Evolutionary conservation across 2,888 invertebrate genomes (phyloP).

Genomic region (Metacarcinus magister): DNA sequence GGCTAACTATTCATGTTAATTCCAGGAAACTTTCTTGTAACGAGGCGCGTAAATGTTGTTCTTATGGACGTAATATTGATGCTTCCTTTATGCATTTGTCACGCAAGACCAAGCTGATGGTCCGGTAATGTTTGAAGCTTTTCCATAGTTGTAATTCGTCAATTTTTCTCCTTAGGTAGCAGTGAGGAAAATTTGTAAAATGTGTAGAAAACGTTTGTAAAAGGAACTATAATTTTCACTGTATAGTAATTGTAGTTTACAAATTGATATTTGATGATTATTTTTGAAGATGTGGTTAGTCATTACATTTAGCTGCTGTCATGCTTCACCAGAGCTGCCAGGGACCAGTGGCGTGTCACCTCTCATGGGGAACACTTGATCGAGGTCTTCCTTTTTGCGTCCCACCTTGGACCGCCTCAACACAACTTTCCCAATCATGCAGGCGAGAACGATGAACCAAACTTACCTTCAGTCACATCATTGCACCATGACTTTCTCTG

Average conservation of each 20-base stretch:
- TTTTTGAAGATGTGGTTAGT: slow-evolving; percentile 73
- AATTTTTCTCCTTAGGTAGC: slow-evolving; percentile 78
- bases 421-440: slow-evolving; percentile 28
- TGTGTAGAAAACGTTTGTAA: slow-evolving; percentile 77
- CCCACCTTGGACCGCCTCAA: neutral
- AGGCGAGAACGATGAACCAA: slow-evolving; percentile 30
- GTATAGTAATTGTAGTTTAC: slow-evolving; percentile 78
- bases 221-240: slow-evolving; percentile 74
- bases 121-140: slow-evolving; percentile 79
- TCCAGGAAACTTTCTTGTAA: slow-evolving; percentile 71
- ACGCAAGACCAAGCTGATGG: slow-evolving; percentile 72
- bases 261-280: slow-evolving; percentile 70
- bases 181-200: slow-evolving; percentile 77
- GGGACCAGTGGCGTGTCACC: slow-evolving; percentile 75
- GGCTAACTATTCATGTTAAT: slow-evolving; percentile 62
- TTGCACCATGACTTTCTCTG: slow-evolving; percentile 33
- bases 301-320: slow-evolving; percentile 72
- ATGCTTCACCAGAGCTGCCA: slow-evolving; percentile 76
- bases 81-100: slow-evolving; percentile 80
- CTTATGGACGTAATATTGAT: slow-evolving; percentile 71
- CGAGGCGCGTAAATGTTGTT: slow-evolving; percentile 66
- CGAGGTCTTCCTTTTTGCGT: slow-evolving; percentile 64
- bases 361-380: slow-evolving; percentile 32
- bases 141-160: slow-evolving; percentile 75
- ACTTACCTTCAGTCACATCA: neutral